Evolutionary conservation across 2,113 vertebrate genomes (phyloP), one percentile per base, ranked within the genome.

Genomic region (Pelodiscus sinensis): DNA sequence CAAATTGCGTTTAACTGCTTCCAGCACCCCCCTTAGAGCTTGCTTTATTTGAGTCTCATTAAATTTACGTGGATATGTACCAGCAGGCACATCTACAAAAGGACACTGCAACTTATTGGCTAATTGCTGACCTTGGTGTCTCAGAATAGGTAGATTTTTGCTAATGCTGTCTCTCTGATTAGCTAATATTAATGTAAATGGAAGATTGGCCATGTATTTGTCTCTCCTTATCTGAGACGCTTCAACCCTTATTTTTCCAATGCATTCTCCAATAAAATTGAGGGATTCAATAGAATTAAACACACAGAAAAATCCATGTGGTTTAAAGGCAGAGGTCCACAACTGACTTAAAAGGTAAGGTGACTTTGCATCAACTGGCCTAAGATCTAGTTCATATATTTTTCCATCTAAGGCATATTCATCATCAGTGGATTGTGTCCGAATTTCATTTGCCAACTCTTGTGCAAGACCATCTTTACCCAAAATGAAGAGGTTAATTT

Each of bases 371-470:
- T 99, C 99, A 94, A 99, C 97, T 19, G 99, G 98, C 86, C 98
- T 98, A 93, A 99, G 99, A 95, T 99, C 99, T 90, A 99, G 97
- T 93, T 99, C 99, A 92, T 99, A 99, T 92, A 99, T 99, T 97
- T 99, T 99, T 83, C 99, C 99, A 96, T 99, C 99, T 95, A 99
- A 98, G 55, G 99, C 99, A 98, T 99, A 99, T 93, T 99, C 99
- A 79, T 99, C 99, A 87, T 99, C 99, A 82, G 99, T 99, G 71
- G 99, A 99, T 84, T 99, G 99, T 79, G 99, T 99, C 95, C 98
- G 97, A 97, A 99, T 99, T 94, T 99, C 99, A 97, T 99, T 99
- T 95, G 99, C 98, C 85, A 99, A 95, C 94, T 99, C 99, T 95
- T 99, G 99, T 21, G 99, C 98, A 87, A 99, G 99, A 79, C 99